phyloP scores from a whole-genome alignment of 2,797 vertebrate genomes.

The Rhabdomys pumilio region DNA sequence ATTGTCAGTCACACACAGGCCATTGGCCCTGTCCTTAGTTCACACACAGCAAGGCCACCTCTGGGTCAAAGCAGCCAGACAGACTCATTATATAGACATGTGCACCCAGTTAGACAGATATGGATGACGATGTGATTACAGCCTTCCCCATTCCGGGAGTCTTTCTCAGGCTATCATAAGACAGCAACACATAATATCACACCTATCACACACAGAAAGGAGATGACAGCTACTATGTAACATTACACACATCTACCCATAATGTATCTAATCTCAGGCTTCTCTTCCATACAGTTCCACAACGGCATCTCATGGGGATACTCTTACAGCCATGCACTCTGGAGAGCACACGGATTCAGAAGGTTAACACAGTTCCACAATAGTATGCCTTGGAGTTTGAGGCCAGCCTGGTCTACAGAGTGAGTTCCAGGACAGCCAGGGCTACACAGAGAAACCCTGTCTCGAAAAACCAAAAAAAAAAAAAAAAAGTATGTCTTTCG shows the following conservation, averaged over 20 bases:
- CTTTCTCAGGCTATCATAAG: neutral
- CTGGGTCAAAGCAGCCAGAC: conserved; percentile 2
- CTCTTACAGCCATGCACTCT: neutral
- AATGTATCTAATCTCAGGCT: neutral
- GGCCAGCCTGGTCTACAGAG: too few species aligned
- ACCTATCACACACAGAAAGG: conserved; percentile 9
- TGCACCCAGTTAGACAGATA: neutral
- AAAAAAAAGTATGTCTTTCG: too few species aligned
- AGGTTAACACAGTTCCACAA: neutral
- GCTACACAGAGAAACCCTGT: too few species aligned
- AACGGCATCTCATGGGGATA: neutral
- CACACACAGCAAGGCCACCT: neutral
- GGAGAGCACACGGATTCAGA: neutral
- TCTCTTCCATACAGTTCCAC: neutral
- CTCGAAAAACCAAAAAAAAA: too few species aligned
- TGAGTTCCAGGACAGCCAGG: too few species aligned
- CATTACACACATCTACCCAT: neutral
- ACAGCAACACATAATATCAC: neutral
- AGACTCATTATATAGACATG: neutral
- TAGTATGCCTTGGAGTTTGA: too few species aligned
- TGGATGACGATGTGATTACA: neutral
- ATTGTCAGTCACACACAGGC: neutral
- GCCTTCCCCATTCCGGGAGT: neutral
- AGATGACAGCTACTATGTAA: neutral
- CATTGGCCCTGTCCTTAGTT: neutral